These are phyloP conservation scores for Xiphydria camelus DNA, from an alignment of 2,888 invertebrate species.

Conservation along the genomic window DNA sequence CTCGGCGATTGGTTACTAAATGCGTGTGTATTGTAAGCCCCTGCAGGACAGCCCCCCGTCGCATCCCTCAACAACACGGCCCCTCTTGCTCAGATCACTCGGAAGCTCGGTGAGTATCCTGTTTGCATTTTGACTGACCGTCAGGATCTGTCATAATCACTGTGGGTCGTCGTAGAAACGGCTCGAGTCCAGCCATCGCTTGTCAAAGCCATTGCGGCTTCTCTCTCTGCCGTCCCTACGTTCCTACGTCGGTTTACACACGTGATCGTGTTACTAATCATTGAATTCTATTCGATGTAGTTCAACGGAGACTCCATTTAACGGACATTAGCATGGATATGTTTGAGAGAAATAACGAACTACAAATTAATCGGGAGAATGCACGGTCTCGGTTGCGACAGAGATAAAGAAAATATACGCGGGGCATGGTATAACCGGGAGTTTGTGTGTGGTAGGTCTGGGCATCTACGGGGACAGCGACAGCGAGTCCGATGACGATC, in stretches of 20 bases:
- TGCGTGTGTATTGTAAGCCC: slow-evolving; percentile 56
- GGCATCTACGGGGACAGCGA: slow-evolving; percentile 80
- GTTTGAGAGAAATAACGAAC: too few species aligned
- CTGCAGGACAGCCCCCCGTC: slow-evolving; percentile 65
- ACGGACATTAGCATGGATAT: too few species aligned
- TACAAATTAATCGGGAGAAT: too few species aligned
- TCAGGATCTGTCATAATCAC: too few species aligned
- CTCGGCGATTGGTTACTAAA: slow-evolving; percentile 38
- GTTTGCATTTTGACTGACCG: slow-evolving; percentile 23
- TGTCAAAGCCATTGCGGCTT: slow-evolving; percentile 18
- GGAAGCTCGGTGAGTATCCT: slow-evolving; percentile 84
- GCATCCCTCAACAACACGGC: slow-evolving; percentile 78
- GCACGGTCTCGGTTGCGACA: too few species aligned
- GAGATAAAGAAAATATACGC: too few species aligned
- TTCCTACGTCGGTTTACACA: too few species aligned
- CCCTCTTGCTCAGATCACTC: slow-evolving; percentile 88
- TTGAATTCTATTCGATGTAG: too few species aligned
- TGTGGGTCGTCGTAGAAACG: slow-evolving; percentile 40
- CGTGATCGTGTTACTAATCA: too few species aligned
- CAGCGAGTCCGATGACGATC: slow-evolving; percentile 61
- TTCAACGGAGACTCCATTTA: too few species aligned
- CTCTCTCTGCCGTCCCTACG: too few species aligned
- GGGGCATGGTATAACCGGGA: slow-evolving; percentile 12
- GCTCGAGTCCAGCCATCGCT: slow-evolving; percentile 29
- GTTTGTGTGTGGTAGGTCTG: slow-evolving; percentile 68